Evolutionary conservation across 2,888 invertebrate species (phyloP).

Genomic region (Dynastes hyllus): DNA sequence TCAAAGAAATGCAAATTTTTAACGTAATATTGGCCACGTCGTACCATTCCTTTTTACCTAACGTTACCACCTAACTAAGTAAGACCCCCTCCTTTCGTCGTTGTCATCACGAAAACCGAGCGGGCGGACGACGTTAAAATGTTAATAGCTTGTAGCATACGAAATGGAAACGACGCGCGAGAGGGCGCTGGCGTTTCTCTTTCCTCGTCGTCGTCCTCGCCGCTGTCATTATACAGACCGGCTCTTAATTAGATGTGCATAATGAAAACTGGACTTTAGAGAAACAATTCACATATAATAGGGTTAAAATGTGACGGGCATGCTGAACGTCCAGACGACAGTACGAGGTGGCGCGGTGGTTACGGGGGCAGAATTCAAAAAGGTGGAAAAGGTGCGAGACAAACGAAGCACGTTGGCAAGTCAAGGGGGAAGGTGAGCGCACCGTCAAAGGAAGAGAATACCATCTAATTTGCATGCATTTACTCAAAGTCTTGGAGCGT

Average conservation of each 20-base stretch:
- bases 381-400: not conserved
- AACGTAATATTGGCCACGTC: conserved; percentile 26
- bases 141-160: conserved; percentile 50
- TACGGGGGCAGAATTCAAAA: conserved; percentile 7
- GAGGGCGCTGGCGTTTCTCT: no score
- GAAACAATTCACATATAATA: conserved; percentile 62
- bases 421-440: conserved; percentile 15
- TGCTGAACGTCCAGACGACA: conserved; percentile 40
- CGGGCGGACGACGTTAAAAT: conserved; percentile 41
- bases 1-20: conserved; percentile 46
- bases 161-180: conserved; percentile 48
- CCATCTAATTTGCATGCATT: conserved; percentile 50
- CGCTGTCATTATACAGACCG: conserved; percentile 50
- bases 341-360: not conserved
- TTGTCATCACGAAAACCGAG: conserved; percentile 18
- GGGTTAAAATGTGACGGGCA: conserved; percentile 61
- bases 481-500: conserved; percentile 36
- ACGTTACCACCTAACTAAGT: conserved; percentile 20
- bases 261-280: conserved; percentile 60
- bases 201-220: conserved; percentile 8
- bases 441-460: conserved; percentile 12
- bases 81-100: not conserved
- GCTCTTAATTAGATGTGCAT: conserved; percentile 60
- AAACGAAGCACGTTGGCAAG: not conserved
- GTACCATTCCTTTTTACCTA: conserved; percentile 5